Conservation (phyloP, 2,797 vertebrate genomes). For the Rhynchotus rufescens region DNA sequence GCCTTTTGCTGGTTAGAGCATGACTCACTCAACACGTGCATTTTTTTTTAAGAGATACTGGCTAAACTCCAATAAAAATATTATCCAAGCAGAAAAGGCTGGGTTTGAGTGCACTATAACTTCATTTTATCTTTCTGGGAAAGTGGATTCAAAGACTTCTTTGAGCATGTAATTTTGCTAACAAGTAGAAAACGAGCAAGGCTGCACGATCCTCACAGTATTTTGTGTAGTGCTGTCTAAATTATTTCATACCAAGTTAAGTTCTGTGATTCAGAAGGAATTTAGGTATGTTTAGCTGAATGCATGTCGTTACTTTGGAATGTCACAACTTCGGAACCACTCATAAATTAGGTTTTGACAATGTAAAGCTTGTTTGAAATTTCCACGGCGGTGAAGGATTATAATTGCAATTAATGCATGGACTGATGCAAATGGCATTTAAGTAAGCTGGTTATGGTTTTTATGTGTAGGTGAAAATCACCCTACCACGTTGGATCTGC, state of each 20-base stretch:
- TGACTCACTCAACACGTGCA: conserved; percentile 65
- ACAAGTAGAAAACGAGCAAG: neutral
- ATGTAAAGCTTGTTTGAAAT: neutral
- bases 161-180: neutral
- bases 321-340: neutral
- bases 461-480: neutral
- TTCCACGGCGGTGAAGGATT: neutral
- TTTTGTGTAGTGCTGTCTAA: neutral
- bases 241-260: neutral
- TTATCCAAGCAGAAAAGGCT: conserved; percentile 11
- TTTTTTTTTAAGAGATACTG: neutral
- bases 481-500: neutral
- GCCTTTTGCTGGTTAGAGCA: conserved; percentile 41
- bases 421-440: neutral
- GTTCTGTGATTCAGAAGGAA: neutral
- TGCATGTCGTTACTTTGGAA: neutral
- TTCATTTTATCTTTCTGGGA: conserved; percentile 13
- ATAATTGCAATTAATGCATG: neutral
- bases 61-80: conserved; percentile 39
- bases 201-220: neutral
- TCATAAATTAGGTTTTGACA: neutral
- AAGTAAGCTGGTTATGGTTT: neutral
- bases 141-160: neutral
- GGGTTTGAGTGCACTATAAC: neutral
- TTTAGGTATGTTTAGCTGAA: neutral